Percentiles rank a stretch among this genome's conserved stretches.
Conservation (phyloP, 2,797 vertebrate species). For the Lutjanus argentimaculatus region DNA sequence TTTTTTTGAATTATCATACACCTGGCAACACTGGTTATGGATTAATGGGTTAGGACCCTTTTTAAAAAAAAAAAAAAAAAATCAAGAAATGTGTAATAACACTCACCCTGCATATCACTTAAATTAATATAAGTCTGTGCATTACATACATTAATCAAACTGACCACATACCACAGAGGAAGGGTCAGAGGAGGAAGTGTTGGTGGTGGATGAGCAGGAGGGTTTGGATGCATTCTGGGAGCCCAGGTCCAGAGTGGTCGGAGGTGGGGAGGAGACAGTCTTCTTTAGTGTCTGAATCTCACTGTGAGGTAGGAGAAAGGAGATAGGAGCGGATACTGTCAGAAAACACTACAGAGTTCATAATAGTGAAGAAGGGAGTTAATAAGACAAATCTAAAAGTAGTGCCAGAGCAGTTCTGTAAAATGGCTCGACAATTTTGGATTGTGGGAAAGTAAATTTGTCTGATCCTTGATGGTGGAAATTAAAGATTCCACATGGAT, state of each 20-base stretch:
- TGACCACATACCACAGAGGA: slow-evolving; percentile 65
- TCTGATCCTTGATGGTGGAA: slow-evolving; percentile 16
- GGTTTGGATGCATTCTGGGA: slow-evolving; percentile 80
- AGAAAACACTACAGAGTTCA: slow-evolving; percentile 6
- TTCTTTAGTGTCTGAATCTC: slow-evolving; percentile 94
- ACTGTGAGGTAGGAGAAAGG: slow-evolving; percentile 76
- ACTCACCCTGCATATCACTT: too few species aligned
- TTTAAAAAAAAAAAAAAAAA: neutral
- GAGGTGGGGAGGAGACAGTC: slow-evolving; percentile 84
- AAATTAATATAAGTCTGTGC: neutral
- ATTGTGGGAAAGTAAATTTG: slow-evolving; percentile 13
- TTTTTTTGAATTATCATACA: too few species aligned
- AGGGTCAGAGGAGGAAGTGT: slow-evolving; percentile 54
- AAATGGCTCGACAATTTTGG: slow-evolving; percentile 3
- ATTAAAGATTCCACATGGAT: slow-evolving; percentile 12
- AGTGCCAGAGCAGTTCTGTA: neutral
- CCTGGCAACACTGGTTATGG: neutral
- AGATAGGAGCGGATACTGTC: neutral
- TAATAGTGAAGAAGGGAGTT: neutral
- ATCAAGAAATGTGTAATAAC: neutral
- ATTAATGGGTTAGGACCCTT: neutral
- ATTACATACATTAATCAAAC: slow-evolving; percentile 1
- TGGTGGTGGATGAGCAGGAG: slow-evolving; percentile 73
- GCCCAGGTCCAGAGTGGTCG: slow-evolving; percentile 78
- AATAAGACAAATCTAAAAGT: slow-evolving; percentile 4